A percentile compares a stretch with the other conserved stretches of the same genome.
phyloP scores from a whole-genome alignment of 2,797 vertebrate species.

The Macroramphosus scolopax region DNA sequence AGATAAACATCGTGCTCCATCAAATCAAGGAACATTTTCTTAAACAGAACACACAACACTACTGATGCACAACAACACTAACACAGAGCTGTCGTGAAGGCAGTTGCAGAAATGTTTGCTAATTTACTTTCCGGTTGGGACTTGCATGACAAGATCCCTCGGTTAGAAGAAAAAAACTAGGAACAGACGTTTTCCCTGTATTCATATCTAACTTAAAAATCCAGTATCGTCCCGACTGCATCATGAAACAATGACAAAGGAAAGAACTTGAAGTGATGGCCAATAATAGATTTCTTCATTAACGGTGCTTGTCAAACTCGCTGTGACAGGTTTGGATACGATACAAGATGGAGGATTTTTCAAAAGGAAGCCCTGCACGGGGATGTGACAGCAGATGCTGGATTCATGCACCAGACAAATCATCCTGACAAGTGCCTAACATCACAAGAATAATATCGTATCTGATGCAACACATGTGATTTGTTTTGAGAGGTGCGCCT shows the following conservation, averaged over 20 bases:
- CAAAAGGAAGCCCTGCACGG: constrained; percentile 4
- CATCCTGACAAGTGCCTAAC: constrained; percentile 62
- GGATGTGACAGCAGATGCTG: constrained; percentile 50
- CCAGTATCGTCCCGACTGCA: too few species aligned
- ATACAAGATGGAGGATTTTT: constrained; percentile 33
- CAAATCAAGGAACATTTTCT: too few species aligned
- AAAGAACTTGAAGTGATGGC: not conserved
- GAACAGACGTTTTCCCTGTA: too few species aligned
- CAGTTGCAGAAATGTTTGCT: too few species aligned
- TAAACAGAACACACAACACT: too few species aligned
- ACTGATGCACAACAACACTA: too few species aligned
- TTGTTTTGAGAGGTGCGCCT: constrained; percentile 42
- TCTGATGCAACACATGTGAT: constrained; percentile 43
- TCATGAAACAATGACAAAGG: constrained; percentile 5
- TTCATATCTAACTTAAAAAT: too few species aligned
- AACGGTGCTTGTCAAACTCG: constrained; percentile 14
- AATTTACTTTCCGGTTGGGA: too few species aligned
- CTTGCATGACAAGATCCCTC: too few species aligned
- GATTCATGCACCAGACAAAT: constrained; percentile 61
- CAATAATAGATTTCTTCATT: constrained; percentile 7
- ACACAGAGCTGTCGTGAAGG: too few species aligned
- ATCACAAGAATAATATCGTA: constrained; percentile 54
- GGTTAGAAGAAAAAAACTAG: too few species aligned
- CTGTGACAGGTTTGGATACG: constrained; percentile 6
- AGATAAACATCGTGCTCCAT: too few species aligned